These are phyloP conservation scores for Siphamia tubifer DNA, from an alignment of 2,113 vertebrate genomes.

Conservation along the genomic window DNA sequence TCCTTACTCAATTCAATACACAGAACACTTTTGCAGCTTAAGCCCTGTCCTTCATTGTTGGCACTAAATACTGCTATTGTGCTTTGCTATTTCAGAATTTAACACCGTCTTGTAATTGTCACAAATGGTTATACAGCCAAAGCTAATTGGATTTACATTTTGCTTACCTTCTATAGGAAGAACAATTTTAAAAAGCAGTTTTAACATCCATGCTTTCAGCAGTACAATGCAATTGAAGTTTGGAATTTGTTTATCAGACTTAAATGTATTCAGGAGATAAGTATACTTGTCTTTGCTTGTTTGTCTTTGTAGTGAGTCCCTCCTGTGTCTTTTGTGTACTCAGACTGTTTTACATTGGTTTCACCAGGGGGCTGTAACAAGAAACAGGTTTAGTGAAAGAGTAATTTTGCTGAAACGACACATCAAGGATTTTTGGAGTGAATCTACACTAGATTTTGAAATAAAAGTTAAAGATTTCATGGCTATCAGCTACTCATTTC, in stretches of 20 bases:
- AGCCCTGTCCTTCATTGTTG: no score
- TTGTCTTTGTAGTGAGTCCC: neutral
- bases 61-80: neutral
- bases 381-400: neutral
- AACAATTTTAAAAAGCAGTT: no score
- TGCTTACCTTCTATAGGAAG: no score
- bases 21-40: neutral
- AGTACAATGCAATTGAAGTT: neutral
- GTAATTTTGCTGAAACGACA: neutral
- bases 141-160: neutral
- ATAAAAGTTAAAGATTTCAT: neutral
- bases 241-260: neutral
- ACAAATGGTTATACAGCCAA: neutral
- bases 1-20: neutral
- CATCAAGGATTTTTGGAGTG: neutral
- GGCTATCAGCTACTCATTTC: no score
- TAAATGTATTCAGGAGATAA: neutral
- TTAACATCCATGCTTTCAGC: neutral
- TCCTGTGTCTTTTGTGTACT: neutral
- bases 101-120: neutral
- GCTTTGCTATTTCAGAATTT: neutral
- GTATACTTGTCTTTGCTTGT: neutral
- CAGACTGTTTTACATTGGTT: conserved; percentile 14
- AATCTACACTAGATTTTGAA: neutral
- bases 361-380: conserved; percentile 4